A percentile compares a stretch with the other conserved stretches of the same genome.
Evolutionary conservation across 2,888 invertebrate genomes (phyloP).

Genomic region (Oscheius sp.): DNA sequence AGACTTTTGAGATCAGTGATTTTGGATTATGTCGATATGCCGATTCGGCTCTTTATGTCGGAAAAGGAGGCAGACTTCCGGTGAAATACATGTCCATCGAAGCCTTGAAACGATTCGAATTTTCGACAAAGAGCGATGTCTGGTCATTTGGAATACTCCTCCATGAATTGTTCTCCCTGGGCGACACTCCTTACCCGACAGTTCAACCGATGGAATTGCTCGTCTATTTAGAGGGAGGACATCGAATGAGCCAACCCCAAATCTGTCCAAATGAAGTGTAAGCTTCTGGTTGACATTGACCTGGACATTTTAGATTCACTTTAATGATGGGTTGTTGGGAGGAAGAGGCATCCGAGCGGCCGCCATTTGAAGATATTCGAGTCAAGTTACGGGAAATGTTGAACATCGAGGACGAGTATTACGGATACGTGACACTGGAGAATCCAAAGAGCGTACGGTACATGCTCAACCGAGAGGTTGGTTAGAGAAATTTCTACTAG

Average conservation of each 20-base stretch:
- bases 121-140: conserved; percentile 60
- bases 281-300: neutral
- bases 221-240: conserved; percentile 52
- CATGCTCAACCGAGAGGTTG: conserved; percentile 33
- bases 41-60: conserved; percentile 62
- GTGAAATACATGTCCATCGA: conserved; percentile 69
- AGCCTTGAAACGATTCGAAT: conserved; percentile 63
- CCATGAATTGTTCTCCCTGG: conserved; percentile 64
- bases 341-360: conserved; percentile 45
- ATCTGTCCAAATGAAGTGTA: conserved; percentile 63
- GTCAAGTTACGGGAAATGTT: conserved; percentile 36
- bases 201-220: conserved; percentile 64
- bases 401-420: conserved; percentile 59
- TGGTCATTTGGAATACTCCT: conserved; percentile 65
- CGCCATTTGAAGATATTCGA: conserved; percentile 47
- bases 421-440: conserved; percentile 46
- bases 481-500: neutral
- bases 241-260: conserved; percentile 51
- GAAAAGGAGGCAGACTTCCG: conserved; percentile 63
- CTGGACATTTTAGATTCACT: conserved; percentile 46
- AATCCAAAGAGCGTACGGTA: conserved; percentile 30
- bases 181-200: conserved; percentile 59
- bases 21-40: conserved; percentile 66
- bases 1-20: conserved; percentile 60
- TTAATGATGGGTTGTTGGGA: conserved; percentile 57